Conservation (phyloP, 2,888 invertebrate genomes). For the Craniophora ligustri region DNA sequence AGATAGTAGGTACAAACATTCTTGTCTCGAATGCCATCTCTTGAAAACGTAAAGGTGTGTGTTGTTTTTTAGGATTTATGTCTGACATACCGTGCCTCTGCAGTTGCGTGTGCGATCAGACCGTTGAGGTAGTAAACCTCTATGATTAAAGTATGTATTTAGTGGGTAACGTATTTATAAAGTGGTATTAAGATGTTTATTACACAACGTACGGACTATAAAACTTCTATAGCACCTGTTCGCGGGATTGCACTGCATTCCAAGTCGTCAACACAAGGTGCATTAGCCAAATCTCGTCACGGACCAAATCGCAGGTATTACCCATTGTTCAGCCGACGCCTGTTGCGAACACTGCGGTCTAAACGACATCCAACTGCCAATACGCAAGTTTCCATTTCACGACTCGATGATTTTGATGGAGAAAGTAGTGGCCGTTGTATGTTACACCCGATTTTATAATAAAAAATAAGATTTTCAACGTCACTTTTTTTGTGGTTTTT, state of each 20-base stretch:
- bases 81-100: no score
- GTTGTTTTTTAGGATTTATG: no score
- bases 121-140: no score
- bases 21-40: no score
- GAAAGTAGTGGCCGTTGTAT: conserved; percentile 66
- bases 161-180: no score
- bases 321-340: conserved; percentile 29
- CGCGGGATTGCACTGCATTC: conserved; percentile 32
- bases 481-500: conserved; percentile 39
- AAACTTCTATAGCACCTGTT: neutral
- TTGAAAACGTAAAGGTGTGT: no score
- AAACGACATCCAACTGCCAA: conserved; percentile 40
- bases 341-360: conserved; percentile 34
- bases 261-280: conserved; percentile 32
- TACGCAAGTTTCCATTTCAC: conserved; percentile 80
- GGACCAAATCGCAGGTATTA: conserved; percentile 46
- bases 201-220: neutral
- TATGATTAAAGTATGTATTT: no score
- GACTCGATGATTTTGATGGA: conserved; percentile 74
- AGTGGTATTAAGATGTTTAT: no score
- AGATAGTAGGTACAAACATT: no score
- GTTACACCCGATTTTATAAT: conserved; percentile 47
- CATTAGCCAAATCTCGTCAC: conserved; percentile 55
- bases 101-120: no score
- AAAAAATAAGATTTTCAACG: conserved; percentile 50